phyloP scores from a whole-genome alignment of 2,113 vertebrate species.

The Alexandromys fortis region DNA sequence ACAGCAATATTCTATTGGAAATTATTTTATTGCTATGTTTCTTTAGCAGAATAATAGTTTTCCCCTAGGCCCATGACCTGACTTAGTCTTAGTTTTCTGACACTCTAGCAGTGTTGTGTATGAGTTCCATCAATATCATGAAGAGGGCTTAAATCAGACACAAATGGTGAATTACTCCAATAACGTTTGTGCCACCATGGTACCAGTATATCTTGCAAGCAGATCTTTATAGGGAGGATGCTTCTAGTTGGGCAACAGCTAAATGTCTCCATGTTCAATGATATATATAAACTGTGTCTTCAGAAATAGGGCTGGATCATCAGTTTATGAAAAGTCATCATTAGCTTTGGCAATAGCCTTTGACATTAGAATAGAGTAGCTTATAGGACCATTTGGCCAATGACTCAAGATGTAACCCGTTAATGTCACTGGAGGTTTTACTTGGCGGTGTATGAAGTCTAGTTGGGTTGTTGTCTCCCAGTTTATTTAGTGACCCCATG shows the following conservation, averaged over 20 bases:
- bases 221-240: neutral
- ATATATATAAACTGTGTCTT: neutral
- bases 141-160: neutral
- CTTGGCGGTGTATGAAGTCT: neutral
- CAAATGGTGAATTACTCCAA: neutral
- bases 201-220: no score
- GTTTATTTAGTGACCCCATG: neutral
- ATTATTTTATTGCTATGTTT: neutral
- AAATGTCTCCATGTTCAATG: neutral
- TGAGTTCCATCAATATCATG: neutral
- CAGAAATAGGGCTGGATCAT: neutral
- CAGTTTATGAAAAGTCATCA: neutral
- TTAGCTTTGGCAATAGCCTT: neutral
- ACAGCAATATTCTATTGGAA: neutral
- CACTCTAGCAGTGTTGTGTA: neutral
- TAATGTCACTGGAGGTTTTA: neutral
- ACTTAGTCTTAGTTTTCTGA: neutral
- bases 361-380: neutral
- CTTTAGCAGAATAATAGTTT: neutral
- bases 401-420: neutral
- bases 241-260: neutral
- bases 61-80: neutral
- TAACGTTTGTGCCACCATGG: neutral
- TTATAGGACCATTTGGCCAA: neutral
- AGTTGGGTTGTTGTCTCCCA: rapidly evolving